Conservation (phyloP, 1,140 invertebrate species). For the Manduca sexta region DNA sequence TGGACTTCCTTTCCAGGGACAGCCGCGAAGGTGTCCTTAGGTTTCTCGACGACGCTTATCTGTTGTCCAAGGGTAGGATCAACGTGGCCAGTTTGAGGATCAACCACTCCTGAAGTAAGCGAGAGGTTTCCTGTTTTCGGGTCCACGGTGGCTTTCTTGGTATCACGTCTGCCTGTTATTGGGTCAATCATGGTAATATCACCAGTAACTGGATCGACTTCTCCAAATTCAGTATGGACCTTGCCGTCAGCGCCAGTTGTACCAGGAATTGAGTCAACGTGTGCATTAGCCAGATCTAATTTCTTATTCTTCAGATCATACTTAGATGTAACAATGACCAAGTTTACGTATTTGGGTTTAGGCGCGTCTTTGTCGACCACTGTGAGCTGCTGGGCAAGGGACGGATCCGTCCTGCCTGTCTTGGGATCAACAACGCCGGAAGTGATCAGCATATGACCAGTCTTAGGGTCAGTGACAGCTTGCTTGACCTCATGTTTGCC, state of each 20-base stretch:
- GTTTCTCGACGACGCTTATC: slow-evolving; percentile 66
- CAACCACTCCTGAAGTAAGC: slow-evolving; percentile 76
- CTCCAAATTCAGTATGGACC: slow-evolving; percentile 70
- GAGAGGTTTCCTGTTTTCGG: slow-evolving; percentile 69
- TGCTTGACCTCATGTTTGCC: slow-evolving; percentile 68
- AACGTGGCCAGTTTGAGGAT: slow-evolving; percentile 76
- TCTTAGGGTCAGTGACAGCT: slow-evolving; percentile 64
- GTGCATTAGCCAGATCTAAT: slow-evolving; percentile 72
- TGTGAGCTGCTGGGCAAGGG: slow-evolving; percentile 74
- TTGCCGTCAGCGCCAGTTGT: slow-evolving; percentile 65
- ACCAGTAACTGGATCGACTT: slow-evolving; percentile 66
- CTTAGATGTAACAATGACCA: slow-evolving; percentile 73
- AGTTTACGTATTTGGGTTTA: slow-evolving; percentile 65
- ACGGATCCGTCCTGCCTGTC: slow-evolving; percentile 66
- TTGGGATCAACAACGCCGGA: slow-evolving; percentile 67
- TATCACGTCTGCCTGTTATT: slow-evolving; percentile 47
- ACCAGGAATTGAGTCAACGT: slow-evolving; percentile 73
- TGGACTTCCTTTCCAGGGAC: slow-evolving; percentile 67
- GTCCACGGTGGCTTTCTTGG: slow-evolving; percentile 68
- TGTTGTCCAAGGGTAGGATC: slow-evolving; percentile 74
- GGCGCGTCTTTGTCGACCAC: slow-evolving; percentile 74
- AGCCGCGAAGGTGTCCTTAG: slow-evolving; percentile 59
- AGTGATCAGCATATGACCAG: slow-evolving; percentile 57
- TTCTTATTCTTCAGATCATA: slow-evolving; percentile 68
- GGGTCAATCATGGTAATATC: slow-evolving; percentile 62